Evolutionary conservation across 2,888 invertebrate genomes (phyloP).

Genomic region (Altica lythri): DNA sequence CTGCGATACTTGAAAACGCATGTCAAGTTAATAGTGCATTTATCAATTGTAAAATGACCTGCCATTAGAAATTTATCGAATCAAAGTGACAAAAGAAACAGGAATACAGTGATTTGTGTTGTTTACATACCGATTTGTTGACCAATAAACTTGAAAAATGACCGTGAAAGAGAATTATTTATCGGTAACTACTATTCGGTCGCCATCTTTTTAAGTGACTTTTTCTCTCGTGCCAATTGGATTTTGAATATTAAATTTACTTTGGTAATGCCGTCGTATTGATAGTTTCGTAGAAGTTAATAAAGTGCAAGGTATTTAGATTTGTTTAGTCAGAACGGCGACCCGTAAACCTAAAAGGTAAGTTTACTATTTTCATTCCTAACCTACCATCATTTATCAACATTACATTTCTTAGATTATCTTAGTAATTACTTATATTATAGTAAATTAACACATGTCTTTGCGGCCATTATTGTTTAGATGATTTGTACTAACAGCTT

Average conservation of each 20-base stretch:
- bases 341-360: slow-evolving; percentile 34
- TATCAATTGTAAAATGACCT: slow-evolving; percentile 30
- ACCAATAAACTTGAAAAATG: slow-evolving; percentile 55
- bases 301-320: slow-evolving; percentile 33
- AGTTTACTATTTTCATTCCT: slow-evolving; percentile 25
- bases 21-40: slow-evolving; percentile 48
- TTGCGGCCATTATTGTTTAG: not conserved
- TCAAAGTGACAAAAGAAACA: slow-evolving; percentile 33
- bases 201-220: slow-evolving; percentile 66
- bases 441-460: not conserved
- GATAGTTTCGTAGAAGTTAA: slow-evolving; percentile 43
- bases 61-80: slow-evolving; percentile 27
- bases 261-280: slow-evolving; percentile 46
- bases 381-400: slow-evolving; percentile 6
- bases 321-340: slow-evolving; percentile 27
- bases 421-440: not conserved
- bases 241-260: slow-evolving; percentile 46
- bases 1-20: slow-evolving; percentile 55
- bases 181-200: slow-evolving; percentile 60
- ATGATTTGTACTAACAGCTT: not conserved
- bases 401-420: slow-evolving; percentile 1
- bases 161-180: slow-evolving; percentile 59
- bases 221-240: slow-evolving; percentile 53
- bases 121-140: slow-evolving; percentile 52
- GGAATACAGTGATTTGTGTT: slow-evolving; percentile 41